Evolutionary conservation across 2,113 vertebrate genomes (phyloP), one percentile per base, ranked within the genome.

Genomic region (Colinus virginianus): DNA sequence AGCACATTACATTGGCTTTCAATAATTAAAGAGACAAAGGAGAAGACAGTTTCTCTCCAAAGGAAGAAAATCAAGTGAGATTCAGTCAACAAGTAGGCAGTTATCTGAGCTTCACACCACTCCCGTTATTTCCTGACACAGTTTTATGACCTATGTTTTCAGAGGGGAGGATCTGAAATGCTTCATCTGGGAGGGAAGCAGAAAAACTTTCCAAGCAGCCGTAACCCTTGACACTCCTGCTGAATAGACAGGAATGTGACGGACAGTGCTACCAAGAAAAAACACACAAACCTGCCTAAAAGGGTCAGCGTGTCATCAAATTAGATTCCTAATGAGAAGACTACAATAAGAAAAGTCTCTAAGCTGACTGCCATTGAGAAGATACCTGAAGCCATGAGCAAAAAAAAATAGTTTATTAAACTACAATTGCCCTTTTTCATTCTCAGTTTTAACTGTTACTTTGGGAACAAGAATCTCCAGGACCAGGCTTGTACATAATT

Each of bases 181-280:
- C 34, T 66, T 61, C 11, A 4, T 11, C 30, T 9, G 8, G 8
- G 23, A 56, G 3, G 36, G n/a, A 53, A 75, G 48, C 15, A 56
- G 40, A 61, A n/a, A 38, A 6, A 7, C 1, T 13, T 36, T 21
- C 22, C 19, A 34, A 34, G 1, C 2, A 20, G 34, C 32, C 2
- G 0, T 32, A 1, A 0, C 8, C 0, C 51, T 1, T 13, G 46
- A 13, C 15, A 34, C 32, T 22, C 36, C 6, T 8, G 40, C 1
- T 2, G 48, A 51, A 77, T 0, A 2, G 1, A 15, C 5, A 30
- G 1, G 0, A 36, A 36, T 59, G 9, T 11, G 19, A n/a, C 58
- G 22, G n/a, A 42, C 4, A 14, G 53, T 2, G 6, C 43, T 23
- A 78, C 43, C 1, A 1, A 30, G 42, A 62, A 16, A 38, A 46